Base-by-base conservation (phyloP, 2,888 invertebrate genomes). In the Selenia dentaria region DNA sequence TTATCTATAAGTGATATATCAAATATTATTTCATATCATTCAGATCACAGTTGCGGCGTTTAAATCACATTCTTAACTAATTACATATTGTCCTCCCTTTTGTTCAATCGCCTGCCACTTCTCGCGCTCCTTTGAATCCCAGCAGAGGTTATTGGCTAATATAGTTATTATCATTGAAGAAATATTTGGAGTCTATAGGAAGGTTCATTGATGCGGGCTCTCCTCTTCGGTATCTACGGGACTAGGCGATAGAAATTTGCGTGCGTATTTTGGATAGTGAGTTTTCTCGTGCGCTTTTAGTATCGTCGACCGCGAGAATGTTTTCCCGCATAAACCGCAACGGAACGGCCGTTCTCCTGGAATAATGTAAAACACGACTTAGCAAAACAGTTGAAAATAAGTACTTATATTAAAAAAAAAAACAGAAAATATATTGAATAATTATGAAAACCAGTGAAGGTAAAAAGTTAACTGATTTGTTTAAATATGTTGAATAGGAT, bases 281-380 rank as follows among this genome's bases (percentile, higher is more conserved):
- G 97, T 97, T 90, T 97, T 97, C 87, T 97, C 97, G 84, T 97
- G 97, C 65, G 97, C 97, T 86, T 97, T 97, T 64, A 97, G 89
- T 81, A 97, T 97, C 57, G 97, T 97, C 64, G 96, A 96, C 68
- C 97, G 93, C 57, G 96, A 96, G 86, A 97, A 97, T 57, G 96
- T 97, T 84, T 97, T 97, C 57, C 97, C 97, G 85, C 97, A 97
- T 65, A 97, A 92, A 54, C 95, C 94, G 86, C 97, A 97, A 67
- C 96, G 94, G 92, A 97, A 97, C 32, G 97, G 97, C 64, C 97
- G 92, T 83, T 97, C 97, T 63, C 97, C 93, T 93, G 72, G 49
- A 87, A 85, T 27, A 32, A 27, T 1, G 18, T 33, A 36, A 18
- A 29, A 39, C 2, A 24, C 9, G 13, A n/a, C 2, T 6, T 10